A percentile compares a stretch with the other conserved stretches of the same genome.
These are phyloP conservation scores for Chirona hameri DNA, from an alignment of 2,888 invertebrate species.

Conservation along the genomic window DNA sequence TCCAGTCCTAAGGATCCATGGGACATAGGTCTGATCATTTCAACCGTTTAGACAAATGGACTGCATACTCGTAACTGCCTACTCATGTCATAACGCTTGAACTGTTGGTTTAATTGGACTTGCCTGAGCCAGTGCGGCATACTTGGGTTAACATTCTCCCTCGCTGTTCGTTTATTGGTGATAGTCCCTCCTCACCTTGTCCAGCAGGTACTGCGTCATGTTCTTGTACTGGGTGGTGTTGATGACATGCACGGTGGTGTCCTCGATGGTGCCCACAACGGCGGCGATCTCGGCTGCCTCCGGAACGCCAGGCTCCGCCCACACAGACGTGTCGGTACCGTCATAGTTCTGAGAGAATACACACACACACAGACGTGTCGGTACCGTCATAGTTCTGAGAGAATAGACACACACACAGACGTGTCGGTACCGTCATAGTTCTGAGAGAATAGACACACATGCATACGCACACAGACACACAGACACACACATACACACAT, in stretches of 20 bases:
- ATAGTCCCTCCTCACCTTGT: constrained; percentile 31
- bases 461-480: no score
- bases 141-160: no score
- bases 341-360: constrained; percentile 34
- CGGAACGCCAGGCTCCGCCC: constrained; percentile 30
- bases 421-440: constrained; percentile 35
- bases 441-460: not conserved
- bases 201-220: constrained; percentile 32
- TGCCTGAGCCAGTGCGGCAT: no score
- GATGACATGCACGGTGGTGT: constrained; percentile 4
- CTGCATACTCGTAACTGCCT: no score
- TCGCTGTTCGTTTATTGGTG: no score
- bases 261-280: not conserved
- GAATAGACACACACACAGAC: constrained; percentile 24
- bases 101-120: no score
- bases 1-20: no score
- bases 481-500: no score
- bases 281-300: constrained; percentile 6
- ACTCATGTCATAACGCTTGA: no score
- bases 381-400: constrained; percentile 35
- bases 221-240: constrained; percentile 9
- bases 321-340: constrained; percentile 33
- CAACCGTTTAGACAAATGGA: no score
- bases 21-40: no score
- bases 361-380: constrained; percentile 30